Base-by-base conservation (phyloP, 30 jellyfish, hydroid and myxozoan genomes). In the Turritopsis rubra region DNA sequence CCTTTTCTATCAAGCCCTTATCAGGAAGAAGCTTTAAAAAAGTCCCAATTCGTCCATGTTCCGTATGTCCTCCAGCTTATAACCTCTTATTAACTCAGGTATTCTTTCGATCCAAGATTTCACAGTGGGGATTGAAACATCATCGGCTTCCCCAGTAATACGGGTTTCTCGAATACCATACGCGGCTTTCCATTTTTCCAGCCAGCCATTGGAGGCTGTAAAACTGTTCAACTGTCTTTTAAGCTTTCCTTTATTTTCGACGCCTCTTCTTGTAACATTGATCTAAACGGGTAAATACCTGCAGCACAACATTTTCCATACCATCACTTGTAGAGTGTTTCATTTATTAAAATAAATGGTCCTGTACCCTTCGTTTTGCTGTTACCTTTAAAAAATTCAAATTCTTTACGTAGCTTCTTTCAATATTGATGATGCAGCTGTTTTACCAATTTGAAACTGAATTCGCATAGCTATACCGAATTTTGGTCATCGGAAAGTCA, bases 171-270 rank as follows among this genome's bases (percentile, higher is more conserved):
- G 16, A 7, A 68, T 68, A n/a, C 77, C 77, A 19, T 68, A 68
- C 30, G 77, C 8, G 9, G 9, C 17, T 68, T 68, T 68, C 28
- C 28, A 68, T 27, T 68, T 68, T 68, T 68, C 77, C 9, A 68
- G 21, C 77, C 77, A 68, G 8, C 77, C 77, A 22, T 68, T 68
- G 28, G 77, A 68, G 9, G 77, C 77, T n/a, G 77, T 68, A 22
- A 68, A 68, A 17, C 23, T 27, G 19, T 16, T 8, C 16, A 68
- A 68, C 28, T 68, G 23, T 7, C 19, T 22, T 9, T 68, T 27
- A 68, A 68, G 9, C 19, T 9, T 68, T 68, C 21, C 19, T 68
- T 68, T 7, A 68, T 68, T 68, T n/a, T 0, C 0, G 19, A n/a
- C 0, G 77, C 77, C 22, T 75, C 66, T 21, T 75, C 66, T 21